phyloP scores from a whole-genome alignment of 2,113 vertebrate genomes.

The Calyptomena viridis region DNA sequence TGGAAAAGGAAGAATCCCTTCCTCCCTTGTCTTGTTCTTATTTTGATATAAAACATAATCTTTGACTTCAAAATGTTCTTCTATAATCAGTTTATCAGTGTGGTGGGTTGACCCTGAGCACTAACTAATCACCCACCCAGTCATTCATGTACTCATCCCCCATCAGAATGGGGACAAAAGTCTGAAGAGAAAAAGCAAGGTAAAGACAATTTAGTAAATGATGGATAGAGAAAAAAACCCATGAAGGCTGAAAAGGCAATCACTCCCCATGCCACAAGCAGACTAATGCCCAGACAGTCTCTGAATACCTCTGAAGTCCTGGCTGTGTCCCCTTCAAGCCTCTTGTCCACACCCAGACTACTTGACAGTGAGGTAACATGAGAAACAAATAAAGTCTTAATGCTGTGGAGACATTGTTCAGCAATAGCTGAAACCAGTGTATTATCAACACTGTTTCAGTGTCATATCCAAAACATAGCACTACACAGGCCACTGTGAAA shows the following conservation, averaged over 20 bases:
- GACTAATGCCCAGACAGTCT: not conserved
- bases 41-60: not conserved
- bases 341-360: not conserved
- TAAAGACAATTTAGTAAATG: not conserved
- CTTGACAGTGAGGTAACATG: not conserved
- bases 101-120: not conserved
- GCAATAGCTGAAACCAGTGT: not conserved
- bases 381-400: not conserved
- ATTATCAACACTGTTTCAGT: not conserved
- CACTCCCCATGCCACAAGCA: not conserved
- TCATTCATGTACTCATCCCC: not conserved
- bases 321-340: not conserved
- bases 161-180: not conserved
- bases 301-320: not conserved
- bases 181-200: not conserved
- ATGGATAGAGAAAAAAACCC: not conserved
- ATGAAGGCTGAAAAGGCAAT: not conserved
- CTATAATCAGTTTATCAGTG: not conserved
- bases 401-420: not conserved
- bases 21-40: not conserved
- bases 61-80: not conserved
- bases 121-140: not conserved
- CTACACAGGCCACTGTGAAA: rapidly evolving
- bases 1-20: not conserved
- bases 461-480: not conserved